Evolutionary conservation across 2,888 invertebrate species (phyloP), one percentile per base, ranked within the genome.

Genomic region (Apamea crenata): DNA sequence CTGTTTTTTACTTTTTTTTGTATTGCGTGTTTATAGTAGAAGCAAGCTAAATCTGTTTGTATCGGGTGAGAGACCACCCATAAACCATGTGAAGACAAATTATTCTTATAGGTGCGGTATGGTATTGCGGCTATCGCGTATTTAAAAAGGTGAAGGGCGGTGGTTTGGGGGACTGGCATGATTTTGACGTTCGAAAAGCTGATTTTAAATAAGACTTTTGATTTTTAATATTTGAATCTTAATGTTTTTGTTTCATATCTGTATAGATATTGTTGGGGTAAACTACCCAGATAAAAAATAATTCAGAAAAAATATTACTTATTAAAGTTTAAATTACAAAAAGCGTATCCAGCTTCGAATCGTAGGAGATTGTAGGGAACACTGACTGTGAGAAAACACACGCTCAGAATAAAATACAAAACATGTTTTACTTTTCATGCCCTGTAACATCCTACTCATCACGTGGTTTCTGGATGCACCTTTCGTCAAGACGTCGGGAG

Each of bases 1-100:
- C 69, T 71, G 84, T 79, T 86, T 90, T 88, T 89, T 87, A 86
- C 67, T 84, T 84, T 90, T 80, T 91, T 91, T 89, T 83, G 82
- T 67, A 74, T 72, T 80, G 74, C 74, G 67, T 90, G 89, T 92
- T 90, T 90, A 91, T 88, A 67, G 77, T 86, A 78, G 77, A 67
- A 73, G 71, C 68, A 66, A 74, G 71, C 77, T 76, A 74, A 78
- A 78, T 80, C 66, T 81, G 77, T 82, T 78, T 32, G 40, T 78
- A 63, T 66, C 18, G 68, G 66, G 29, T 21, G 16, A 82, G 79
- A 78, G 89, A 84, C 89, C 88, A 88, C 88, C 88, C 88, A 78
- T 78, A 71, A 83, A 82, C 79, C 21, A 80, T 40, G 78, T 29
- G 56, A 68, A 44, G n/a, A 74, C 21, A 56, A 47, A 74, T 47